phyloP scores from a whole-genome alignment of 2,113 vertebrate species.

The rabbit (Oryctolagus cuniculus) region mOryCun1.1 NC_091440.1:14657001-14657500 shows the following conservation, averaged over 20 bases:
- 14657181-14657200: not conserved
- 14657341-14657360: not conserved
- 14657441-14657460: too few relatives aligned
- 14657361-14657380: too few relatives aligned
- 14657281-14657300: slow-evolving; percentile 1
- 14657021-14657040: not conserved
- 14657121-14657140: slow-evolving; percentile 1
- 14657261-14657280: not conserved
- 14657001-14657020: not conserved
- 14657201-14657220: not conserved
- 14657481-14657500: too few relatives aligned
- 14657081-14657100: not conserved
- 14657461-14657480: too few relatives aligned
- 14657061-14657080: not conserved
- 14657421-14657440: too few relatives aligned
- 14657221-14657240: not conserved
- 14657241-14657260: not conserved
- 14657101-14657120: not conserved
- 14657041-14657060: not conserved
- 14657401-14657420: too few relatives aligned
- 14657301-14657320: not conserved
- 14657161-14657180: not conserved
- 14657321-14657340: not conserved
- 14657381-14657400: too few relatives aligned
- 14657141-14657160: not conserved